Conservation (phyloP, 2,888 invertebrate genomes). For the Drosophila lutescens region DNA sequence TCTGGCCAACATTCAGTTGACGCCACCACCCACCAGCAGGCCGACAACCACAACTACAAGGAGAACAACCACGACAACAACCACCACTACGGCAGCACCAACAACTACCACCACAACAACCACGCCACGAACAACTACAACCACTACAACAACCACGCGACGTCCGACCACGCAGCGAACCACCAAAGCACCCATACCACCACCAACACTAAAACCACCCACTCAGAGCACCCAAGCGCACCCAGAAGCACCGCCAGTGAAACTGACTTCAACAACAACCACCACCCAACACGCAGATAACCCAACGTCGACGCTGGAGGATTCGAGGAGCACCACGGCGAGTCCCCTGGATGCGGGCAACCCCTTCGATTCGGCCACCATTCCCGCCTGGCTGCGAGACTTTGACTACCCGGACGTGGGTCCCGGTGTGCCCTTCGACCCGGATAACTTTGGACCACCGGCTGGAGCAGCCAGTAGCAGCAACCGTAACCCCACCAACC, state of each 20-base stretch:
- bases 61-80: conserved; percentile 35
- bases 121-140: conserved; percentile 48
- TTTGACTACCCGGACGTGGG: conserved; percentile 83
- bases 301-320: conserved; percentile 10
- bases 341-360: conserved; percentile 56
- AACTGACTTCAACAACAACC: conserved; percentile 44
- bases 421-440: conserved; percentile 81
- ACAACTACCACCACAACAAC: conserved; percentile 47
- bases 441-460: conserved; percentile 51
- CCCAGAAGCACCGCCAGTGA: conserved; percentile 28
- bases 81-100: conserved; percentile 38
- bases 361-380: conserved; percentile 78
- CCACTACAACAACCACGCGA: conserved; percentile 53
- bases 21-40: conserved; percentile 59
- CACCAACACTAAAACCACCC: conserved; percentile 14
- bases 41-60: conserved; percentile 11
- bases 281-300: conserved; percentile 52
- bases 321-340: conserved; percentile 47
- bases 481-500: conserved; percentile 27
- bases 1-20: conserved; percentile 69
- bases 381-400: conserved; percentile 81
- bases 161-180: conserved; percentile 53
- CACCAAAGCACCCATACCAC: conserved; percentile 46
- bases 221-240: conserved; percentile 38
- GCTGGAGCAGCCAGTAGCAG: conserved; percentile 18